Evolutionary conservation across 2,113 vertebrate genomes (phyloP).

Genomic region (Notarius lentiginosus): DNA sequence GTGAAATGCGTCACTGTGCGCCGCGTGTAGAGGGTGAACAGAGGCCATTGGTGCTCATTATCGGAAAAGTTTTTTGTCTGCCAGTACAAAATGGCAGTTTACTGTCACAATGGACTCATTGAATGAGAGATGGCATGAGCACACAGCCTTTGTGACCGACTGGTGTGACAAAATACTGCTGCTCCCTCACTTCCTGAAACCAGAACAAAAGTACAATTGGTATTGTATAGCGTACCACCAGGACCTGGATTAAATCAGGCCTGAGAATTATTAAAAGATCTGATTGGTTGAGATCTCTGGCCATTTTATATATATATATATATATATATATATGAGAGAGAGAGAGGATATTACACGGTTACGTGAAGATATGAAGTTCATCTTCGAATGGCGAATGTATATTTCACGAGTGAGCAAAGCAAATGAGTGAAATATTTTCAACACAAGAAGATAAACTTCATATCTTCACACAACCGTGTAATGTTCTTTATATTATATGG

Average conservation of each 20-base stretch:
- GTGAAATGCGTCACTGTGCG: constrained; percentile 57
- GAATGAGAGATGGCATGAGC: constrained; percentile 48
- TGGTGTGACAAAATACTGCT: neutral
- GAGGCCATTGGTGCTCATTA: constrained; percentile 57
- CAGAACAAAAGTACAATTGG: neutral
- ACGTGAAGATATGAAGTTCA: no score
- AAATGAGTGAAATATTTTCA: no score
- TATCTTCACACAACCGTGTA: no score
- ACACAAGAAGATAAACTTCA: no score
- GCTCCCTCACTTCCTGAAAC: neutral
- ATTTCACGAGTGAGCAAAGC: no score
- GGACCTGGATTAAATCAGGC: constrained; percentile 6
- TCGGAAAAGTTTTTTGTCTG: constrained; percentile 57
- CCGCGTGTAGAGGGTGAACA: constrained; percentile 52
- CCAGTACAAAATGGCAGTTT: constrained; percentile 62
- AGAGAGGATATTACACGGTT: no score
- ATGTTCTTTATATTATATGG: no score
- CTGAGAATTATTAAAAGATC: neutral
- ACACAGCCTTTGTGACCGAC: neutral
- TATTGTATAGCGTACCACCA: neutral
- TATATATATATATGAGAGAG: no score
- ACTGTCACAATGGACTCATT: constrained; percentile 46
- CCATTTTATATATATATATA: neutral
- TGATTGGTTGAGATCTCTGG: neutral
- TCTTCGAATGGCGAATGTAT: no score